Evolutionary conservation across 2,113 vertebrate genomes (phyloP), one percentile per base, ranked within the genome.

Genomic region (Chrysemys picta): DNA sequence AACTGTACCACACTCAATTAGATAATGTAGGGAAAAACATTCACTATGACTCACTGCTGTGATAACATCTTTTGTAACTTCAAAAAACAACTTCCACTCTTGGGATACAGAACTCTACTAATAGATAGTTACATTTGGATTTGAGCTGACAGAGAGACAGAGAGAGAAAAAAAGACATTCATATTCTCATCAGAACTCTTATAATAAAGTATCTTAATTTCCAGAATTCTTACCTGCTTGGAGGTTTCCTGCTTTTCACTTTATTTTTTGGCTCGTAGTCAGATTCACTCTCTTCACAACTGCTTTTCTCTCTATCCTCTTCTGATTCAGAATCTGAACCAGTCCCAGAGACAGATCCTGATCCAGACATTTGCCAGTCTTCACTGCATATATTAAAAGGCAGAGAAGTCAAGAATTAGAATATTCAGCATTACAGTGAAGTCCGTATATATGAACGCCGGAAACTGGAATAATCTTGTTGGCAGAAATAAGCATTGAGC

Each of bases 181-280:
- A 53, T 4, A 0, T 62, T 47, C 8, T 88, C 49, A 75, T 24
- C 3, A 84, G 21, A 94, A 85, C 57, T 19, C 84, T 21, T 35
- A 80, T 2, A 5, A 79, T 19, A 80, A 57, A 54, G 80, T 14
- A 93, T 11, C 35, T 52, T 87, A 47, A 79, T 93, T 24, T 8
- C 4, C 8, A 17, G 31, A 72, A 10, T n/a, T 78, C 87, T 93
- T 98, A 99, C 99, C 99, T 99, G 92, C 98, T 99, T 91, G 99
- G 99, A 96, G 99, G 99, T 95, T 99, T 99, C 94, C 99, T 98
- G 98, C 99, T 99, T 98, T 99, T 99, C 82, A 99, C 98, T 98
- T 99, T 99, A 97, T 99, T 99, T 98, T 99, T 99, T 59, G 99
- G 99, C 94, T 99, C 99, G 96, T 99, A 99, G 97, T 99, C 99